Evolutionary conservation across 2,888 invertebrate genomes (phyloP).

Genomic region (Apotomis turbidana): DNA sequence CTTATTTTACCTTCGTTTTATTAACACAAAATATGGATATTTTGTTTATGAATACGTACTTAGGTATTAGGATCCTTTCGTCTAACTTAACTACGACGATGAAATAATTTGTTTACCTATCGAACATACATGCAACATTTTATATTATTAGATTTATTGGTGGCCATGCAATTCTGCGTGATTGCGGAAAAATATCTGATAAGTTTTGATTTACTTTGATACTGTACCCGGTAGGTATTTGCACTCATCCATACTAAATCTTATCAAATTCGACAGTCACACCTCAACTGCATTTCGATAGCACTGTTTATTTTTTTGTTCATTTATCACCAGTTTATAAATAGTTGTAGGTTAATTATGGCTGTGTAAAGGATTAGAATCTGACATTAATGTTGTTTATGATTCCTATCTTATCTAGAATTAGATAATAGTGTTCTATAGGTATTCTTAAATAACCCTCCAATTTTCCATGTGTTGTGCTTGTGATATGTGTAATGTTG

Average conservation of each 20-base stretch:
- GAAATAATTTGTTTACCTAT: too few relatives aligned
- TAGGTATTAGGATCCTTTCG: too few relatives aligned
- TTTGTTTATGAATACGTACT: too few relatives aligned
- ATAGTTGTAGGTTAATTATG: constrained; percentile 39
- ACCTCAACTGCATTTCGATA: constrained; percentile 1
- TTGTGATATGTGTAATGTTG: constrained; percentile 22
- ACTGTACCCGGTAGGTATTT: not conserved
- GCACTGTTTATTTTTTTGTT: not conserved
- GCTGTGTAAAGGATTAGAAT: constrained; percentile 36
- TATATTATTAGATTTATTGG: not conserved
- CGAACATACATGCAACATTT: too few relatives aligned
- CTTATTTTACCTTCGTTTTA: too few relatives aligned
- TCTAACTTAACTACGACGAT: too few relatives aligned
- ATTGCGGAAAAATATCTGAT: not conserved
- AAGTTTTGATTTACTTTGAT: not conserved
- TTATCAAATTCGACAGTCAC: constrained; percentile 1
- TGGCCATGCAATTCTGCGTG: not conserved
- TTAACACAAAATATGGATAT: too few relatives aligned
- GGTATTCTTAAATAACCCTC: constrained; percentile 12
- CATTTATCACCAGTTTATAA: not conserved
- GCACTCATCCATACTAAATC: not conserved
- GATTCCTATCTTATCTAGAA: constrained; percentile 30
- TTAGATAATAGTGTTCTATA: constrained; percentile 10
- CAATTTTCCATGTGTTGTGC: constrained; percentile 28
- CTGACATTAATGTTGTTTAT: constrained; percentile 34